Base-by-base conservation (phyloP, 2,797 vertebrate species). In the Microhierax caerulescens region DNA sequence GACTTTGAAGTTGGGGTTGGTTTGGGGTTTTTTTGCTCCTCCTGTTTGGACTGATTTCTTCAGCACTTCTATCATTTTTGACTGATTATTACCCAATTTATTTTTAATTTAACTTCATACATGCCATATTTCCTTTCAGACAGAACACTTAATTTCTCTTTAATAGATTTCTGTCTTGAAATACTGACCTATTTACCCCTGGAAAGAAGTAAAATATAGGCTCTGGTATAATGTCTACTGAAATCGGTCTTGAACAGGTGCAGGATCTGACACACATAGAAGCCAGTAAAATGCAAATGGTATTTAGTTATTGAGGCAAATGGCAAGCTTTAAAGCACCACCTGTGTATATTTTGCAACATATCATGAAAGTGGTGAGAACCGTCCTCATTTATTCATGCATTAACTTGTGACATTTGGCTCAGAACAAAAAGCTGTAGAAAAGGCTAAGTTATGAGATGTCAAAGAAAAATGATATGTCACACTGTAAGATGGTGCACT, bases 331-430 rank as follows among this genome's bases (percentile, higher is more conserved):
- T 95, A 97, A 92, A 96, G 88, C 86, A 93, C 93, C 95, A 96
- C 95, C 92, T 95, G 92, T 95, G 95, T 96, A 43, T 96, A 89
- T 95, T 96, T 97, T 97, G 94, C 81, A 95, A 92, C 90, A 87
- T 96, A 96, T 94, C 95, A 96, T n/a, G 73, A 32, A 94, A 94
- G 95, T 90, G 94, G 75, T 96, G 95, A 97, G 93, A 93, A 78
- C 88, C 11, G 8, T 96, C 92, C 84, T 94, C 88, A 90, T 88
- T 96, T 95, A 96, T 91, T 96, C 94, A 22, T 95, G 91, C 75
- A 64, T 88, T 95, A 93, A 91, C 94, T 91, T 61, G 81, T 83
- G 96, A 92, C 93, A 95, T 97, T 96, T 96, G 97, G 93, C 94
- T 96, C 92, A 61, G 88, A 95, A 96, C 48, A 94, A 92, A 97